A percentile compares a stretch with the other conserved stretches of the same genome.
These are phyloP conservation scores for Trissolcus brochymenae DNA, from an alignment of 2,888 invertebrate species.

Conservation along the genomic window DNA sequence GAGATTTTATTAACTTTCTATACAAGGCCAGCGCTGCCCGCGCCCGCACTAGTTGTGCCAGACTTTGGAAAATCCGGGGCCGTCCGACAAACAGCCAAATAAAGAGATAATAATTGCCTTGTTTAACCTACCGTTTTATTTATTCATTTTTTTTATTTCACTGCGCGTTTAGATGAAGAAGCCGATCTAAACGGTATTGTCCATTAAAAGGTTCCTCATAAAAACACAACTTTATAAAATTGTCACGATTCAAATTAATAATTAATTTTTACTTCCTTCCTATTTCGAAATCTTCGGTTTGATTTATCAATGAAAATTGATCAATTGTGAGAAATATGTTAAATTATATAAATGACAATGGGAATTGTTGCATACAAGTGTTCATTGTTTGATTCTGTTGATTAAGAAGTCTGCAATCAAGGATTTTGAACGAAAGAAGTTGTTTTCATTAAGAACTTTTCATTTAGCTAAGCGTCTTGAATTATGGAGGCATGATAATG, in stretches of 20 bases:
- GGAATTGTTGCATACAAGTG: constrained; percentile 1
- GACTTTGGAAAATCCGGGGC: constrained; percentile 53
- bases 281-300: no score
- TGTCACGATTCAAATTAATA: no score
- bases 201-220: no score
- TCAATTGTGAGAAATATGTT: no score
- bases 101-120: constrained; percentile 75
- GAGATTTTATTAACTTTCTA: constrained; percentile 77
- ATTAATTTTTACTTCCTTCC: no score
- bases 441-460: constrained; percentile 47
- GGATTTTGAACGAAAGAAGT: constrained; percentile 43
- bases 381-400: constrained; percentile 21
- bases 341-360: no score
- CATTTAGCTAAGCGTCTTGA: constrained; percentile 35
- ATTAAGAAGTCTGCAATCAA: constrained; percentile 38
- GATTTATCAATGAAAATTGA: no score
- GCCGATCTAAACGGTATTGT: constrained; percentile 9
- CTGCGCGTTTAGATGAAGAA: constrained; percentile 2
- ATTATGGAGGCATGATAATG: constrained; percentile 52
- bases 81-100: constrained; percentile 72
- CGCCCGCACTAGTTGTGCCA: constrained; percentile 49
- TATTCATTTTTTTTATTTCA: constrained; percentile 23
- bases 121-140: constrained; percentile 60
- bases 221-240: no score
- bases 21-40: constrained; percentile 62